Conservation (phyloP, 1,140 invertebrate species). For the Eulimnadia texana region DNA sequence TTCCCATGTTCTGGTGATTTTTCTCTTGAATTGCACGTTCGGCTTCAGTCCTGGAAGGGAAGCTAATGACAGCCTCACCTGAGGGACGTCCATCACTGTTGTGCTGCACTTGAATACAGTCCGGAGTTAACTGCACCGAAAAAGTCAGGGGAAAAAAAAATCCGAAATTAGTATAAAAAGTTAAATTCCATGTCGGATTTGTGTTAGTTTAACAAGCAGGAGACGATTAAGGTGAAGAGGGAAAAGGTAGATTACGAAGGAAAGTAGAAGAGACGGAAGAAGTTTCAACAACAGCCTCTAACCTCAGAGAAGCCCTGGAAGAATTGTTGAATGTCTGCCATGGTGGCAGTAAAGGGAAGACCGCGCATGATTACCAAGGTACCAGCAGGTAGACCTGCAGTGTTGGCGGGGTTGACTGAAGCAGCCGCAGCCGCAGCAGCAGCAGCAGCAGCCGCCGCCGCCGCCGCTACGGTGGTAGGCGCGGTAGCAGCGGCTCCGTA, state of each 20-base stretch:
- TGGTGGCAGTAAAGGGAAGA: conserved; percentile 30
- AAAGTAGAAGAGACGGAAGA: background rate
- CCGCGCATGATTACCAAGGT: conserved; percentile 36
- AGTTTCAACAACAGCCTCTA: conserved; percentile 20
- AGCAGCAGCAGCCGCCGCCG: conserved; percentile 25
- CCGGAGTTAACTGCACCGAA: conserved; percentile 34
- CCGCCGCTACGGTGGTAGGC: too few species aligned
- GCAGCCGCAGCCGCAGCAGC: conserved; percentile 18
- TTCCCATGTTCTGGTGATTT: conserved; percentile 39
- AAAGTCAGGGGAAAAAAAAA: background rate
- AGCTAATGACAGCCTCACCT: conserved; percentile 38
- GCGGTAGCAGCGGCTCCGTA: conserved; percentile 41
- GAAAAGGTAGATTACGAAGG: background rate
- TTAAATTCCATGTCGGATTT: background rate
- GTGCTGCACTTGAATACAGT: conserved; percentile 39
- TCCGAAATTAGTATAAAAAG: background rate
- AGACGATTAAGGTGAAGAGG: too few species aligned
- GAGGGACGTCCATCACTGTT: conserved; percentile 34
- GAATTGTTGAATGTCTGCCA: conserved; percentile 32
- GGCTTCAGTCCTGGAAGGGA: conserved; percentile 37
- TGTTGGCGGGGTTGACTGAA: conserved; percentile 6
- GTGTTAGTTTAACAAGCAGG: background rate
- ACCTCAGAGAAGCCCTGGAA: conserved; percentile 35
- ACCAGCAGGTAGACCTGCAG: conserved; percentile 14
- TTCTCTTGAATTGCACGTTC: conserved; percentile 39